Conservation (phyloP, 1,140 invertebrate species). For the Leptinotarsa defecta region DNA sequence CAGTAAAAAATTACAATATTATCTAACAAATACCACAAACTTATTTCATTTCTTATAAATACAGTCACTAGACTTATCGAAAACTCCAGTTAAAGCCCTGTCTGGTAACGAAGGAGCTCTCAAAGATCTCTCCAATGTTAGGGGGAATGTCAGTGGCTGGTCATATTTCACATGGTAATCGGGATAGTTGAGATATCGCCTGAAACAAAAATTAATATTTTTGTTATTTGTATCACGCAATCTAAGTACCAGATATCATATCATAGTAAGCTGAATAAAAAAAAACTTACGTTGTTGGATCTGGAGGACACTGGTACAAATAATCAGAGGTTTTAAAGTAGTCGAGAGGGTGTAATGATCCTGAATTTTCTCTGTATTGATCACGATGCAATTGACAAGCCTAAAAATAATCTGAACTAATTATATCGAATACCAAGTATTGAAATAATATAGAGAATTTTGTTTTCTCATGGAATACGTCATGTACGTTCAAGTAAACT, state of each 20-base stretch:
- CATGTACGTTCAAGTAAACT: no score
- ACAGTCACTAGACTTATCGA: constrained; percentile 36
- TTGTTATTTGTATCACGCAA: no score
- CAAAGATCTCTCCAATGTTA: constrained; percentile 57
- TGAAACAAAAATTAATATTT: constrained; percentile 45
- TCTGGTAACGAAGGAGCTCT: constrained; percentile 58
- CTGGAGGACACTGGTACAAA: constrained; percentile 59
- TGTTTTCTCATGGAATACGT: no score
- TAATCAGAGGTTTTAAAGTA: constrained; percentile 61
- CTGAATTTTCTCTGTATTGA: constrained; percentile 62
- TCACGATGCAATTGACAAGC: constrained; percentile 62
- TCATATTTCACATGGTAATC: constrained; percentile 62
- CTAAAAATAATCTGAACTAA: constrained; percentile 47
- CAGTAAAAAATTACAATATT: no score
- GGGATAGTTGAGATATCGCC: constrained; percentile 61
- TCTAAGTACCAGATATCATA: no score
- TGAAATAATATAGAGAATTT: no score
- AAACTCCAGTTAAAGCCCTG: constrained; percentile 59
- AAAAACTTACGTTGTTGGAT: constrained; percentile 57
- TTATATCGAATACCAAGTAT: no score
- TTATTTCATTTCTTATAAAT: constrained; percentile 12
- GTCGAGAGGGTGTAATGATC: constrained; percentile 58
- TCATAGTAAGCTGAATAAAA: constrained; percentile 5
- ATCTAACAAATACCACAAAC: neutral
- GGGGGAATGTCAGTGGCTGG: constrained; percentile 60